These are phyloP conservation scores for Conopomorpha cramerella DNA, from an alignment of 1,140 invertebrate genomes.

Conservation along the genomic window DNA sequence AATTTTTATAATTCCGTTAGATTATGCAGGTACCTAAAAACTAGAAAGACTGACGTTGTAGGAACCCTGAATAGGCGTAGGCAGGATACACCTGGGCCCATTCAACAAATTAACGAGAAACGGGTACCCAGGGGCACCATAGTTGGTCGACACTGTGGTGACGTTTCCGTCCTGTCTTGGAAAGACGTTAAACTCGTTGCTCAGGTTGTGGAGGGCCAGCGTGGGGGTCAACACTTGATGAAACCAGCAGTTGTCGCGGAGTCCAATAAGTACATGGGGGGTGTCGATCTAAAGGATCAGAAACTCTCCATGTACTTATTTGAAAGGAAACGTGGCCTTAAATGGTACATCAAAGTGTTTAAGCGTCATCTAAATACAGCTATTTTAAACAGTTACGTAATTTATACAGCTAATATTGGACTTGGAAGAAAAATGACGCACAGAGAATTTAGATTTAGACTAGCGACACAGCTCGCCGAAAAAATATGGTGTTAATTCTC, in stretches of 20 bases:
- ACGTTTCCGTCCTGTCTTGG: conserved; percentile 6
- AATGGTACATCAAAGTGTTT: conserved; percentile 7
- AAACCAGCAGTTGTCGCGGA: conserved; percentile 7
- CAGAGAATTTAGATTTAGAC: too few relatives aligned
- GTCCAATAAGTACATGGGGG: conserved; percentile 13
- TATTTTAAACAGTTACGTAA: too few relatives aligned
- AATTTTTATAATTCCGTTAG: conserved; percentile 14
- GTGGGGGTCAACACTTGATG: neutral
- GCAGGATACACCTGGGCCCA: neutral
- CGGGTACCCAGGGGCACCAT: conserved; percentile 3
- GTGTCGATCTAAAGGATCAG: conserved; percentile 12
- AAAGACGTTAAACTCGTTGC: conserved; percentile 3
- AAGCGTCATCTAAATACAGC: too few relatives aligned
- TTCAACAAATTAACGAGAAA: conserved; percentile 3
- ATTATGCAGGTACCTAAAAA: conserved; percentile 8
- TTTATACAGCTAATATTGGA: too few relatives aligned
- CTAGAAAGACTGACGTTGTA: conserved; percentile 9
- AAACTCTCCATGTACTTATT: conserved; percentile 2
- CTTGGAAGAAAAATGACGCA: too few relatives aligned
- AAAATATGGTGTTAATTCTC: too few relatives aligned
- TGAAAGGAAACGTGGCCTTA: conserved; percentile 5
- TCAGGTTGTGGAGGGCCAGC: neutral
- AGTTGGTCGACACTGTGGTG: conserved; percentile 9
- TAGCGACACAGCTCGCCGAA: too few relatives aligned
- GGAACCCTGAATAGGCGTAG: conserved; percentile 9